Base-by-base conservation (phyloP, 2,888 invertebrate species). In the Eugnorisma glareosa region DNA sequence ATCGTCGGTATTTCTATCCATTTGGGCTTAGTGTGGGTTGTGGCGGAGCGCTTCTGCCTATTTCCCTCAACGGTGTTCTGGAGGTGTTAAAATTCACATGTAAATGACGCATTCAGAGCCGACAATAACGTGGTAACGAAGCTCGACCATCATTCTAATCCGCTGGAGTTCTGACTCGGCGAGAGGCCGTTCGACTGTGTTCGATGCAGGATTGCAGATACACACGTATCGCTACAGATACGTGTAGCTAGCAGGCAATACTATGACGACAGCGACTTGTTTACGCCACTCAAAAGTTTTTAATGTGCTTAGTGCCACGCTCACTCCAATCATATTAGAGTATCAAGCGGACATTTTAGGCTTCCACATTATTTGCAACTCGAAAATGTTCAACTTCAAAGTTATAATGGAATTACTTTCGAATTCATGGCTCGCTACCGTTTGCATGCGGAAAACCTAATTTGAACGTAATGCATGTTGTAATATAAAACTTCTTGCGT, bases 341-440 rank as follows among this genome's bases (percentile, higher is more conserved):
- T 93, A 93, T 92, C 92, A 90, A 88, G 89, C 83, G 86, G 83
- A 93, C 93, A 92, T 94, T 94, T 92, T 89, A 90, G 92, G 90
- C 90, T 73, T 81, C 86, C 90, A 84, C 90, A 92, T 94, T 94
- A 94, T 94, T 94, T 94, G 93, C 90, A 90, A 93, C 92, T 92
- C 89, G 89, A 90, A 93, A 93, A 93, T 93, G 91, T 93, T 91
- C 90, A 90, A 92, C 93, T 91, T 79, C 83, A 86, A 95, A 95
- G 93, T 95, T 95, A 93, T 95, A 95, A 96, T 96, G 94, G 94
- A 94, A 95, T 95, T 94, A 93, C 94, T 95, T 94, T 93, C 90
- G 91, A 94, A 95, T 95, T 94, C 93, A 94, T 93, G 91, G 85
- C 89, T 90, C 84, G 89, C 86, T 89, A 81, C 89, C 85, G 90